Base-by-base conservation (phyloP, 2,888 invertebrate genomes). In the Caenorhabditis sinica region DNA sequence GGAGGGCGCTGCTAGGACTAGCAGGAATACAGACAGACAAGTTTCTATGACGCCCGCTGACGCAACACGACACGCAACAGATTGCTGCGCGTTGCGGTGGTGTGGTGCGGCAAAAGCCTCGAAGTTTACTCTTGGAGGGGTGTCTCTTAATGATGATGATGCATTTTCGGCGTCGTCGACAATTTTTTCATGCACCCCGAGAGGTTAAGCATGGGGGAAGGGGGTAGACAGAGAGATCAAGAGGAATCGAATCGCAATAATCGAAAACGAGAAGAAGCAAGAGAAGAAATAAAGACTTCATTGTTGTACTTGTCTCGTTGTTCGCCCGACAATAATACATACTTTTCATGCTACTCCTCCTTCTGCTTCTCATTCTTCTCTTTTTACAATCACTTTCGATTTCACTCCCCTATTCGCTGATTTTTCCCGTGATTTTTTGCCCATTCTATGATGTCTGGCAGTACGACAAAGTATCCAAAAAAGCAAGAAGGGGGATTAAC, bases 41-140 rank as follows among this genome's bases (percentile, higher is more conserved):
- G 74, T 74, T 74, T 74, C 74, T 74, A 65, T 65, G 74, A 74
- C 74, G 74, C 61, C 60, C 51, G 60, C 72, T 60, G 60, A 74
- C 74, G 69, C 69, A 69, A 69, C 69, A 69, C 69, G 69, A 74
- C 63, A 74, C 74, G 65, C 74, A 65, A 51, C 49, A 74, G 63
- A 74, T 63, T 65, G 49, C 63, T 45, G 17, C 45, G 45, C 45
- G 45, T 15, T 40, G 66, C 36, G 36, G 49, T 65, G 40, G 56
- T 56, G 25, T 74, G 74, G 51, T 53, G 74, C 74, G 63, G 63
- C 63, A 63, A 40, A 74, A 65, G 63, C 36, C 51, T 20, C 60
- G 53, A 65, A 74, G 53, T 74, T 74, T 53, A 74, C 74, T 74
- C 49, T 51, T 51, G 40, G 63, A 51, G 74, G 60, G 43, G 72